Percentiles rank a stretch among this genome's conserved stretches.
These are phyloP conservation scores for Carterocephalus palaemon DNA, from an alignment of 2,888 invertebrate genomes.

Conservation along the genomic window DNA sequence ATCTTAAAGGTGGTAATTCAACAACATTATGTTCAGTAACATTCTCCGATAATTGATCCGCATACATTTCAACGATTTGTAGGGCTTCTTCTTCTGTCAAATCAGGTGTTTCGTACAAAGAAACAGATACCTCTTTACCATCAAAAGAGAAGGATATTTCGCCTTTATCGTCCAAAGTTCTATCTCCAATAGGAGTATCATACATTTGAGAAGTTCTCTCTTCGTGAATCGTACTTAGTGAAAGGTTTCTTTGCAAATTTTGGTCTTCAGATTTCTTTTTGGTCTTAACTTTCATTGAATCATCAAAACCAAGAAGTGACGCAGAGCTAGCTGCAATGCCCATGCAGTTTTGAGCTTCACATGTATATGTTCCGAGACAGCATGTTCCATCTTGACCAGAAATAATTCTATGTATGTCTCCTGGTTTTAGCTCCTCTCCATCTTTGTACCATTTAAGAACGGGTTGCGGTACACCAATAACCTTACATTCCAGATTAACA, in stretches of 20 bases:
- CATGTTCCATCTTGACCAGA: conserved; percentile 94
- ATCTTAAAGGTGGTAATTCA: conserved; percentile 91
- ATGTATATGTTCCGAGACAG: conserved; percentile 93
- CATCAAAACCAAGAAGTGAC: conserved; percentile 91
- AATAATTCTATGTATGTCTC: conserved; percentile 93
- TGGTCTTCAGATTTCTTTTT: conserved; percentile 75
- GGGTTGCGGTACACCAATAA: conserved; percentile 94
- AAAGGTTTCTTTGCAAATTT: conserved; percentile 85
- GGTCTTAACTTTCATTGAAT: conserved; percentile 78
- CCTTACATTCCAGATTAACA: conserved; percentile 95
- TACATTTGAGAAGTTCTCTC: conserved; percentile 93
- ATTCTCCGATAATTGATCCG: conserved; percentile 93
- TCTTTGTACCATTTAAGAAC: conserved; percentile 96
- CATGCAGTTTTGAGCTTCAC: conserved; percentile 95
- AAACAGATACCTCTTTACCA: conserved; percentile 94
- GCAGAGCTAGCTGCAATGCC: conserved; percentile 93
- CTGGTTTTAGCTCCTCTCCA: conserved; percentile 91
- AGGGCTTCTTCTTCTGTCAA: conserved; percentile 94
- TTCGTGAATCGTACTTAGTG: conserved; percentile 93
- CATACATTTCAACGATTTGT: conserved; percentile 96
- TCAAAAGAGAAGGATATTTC: conserved; percentile 95
- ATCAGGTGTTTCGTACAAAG: conserved; percentile 94
- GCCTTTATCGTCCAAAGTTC: conserved; percentile 89
- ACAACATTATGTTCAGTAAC: conserved; percentile 90
- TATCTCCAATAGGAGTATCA: conserved; percentile 87